Conservation (phyloP, 1,140 invertebrate species). For the Nixonia krombeini region DNA sequence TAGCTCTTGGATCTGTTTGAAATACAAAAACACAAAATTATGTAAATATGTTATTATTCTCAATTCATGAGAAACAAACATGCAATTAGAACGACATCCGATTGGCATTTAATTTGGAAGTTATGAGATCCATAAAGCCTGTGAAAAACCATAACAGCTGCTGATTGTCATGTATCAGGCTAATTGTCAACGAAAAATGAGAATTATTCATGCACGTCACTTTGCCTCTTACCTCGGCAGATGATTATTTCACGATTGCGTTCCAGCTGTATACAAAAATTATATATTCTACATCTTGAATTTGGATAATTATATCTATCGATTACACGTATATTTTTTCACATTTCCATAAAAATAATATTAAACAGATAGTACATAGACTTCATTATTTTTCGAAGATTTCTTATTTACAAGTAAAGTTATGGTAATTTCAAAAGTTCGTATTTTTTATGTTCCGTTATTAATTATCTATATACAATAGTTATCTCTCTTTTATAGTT, state of each 20-base stretch:
- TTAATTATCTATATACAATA: too few species aligned
- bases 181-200: conserved; percentile 1
- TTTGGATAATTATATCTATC: too few species aligned
- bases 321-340: too few species aligned
- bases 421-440: too few species aligned
- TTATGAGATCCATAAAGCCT: neutral
- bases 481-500: too few species aligned
- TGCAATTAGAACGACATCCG: neutral
- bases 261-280: conserved; percentile 66
- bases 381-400: too few species aligned
- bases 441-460: too few species aligned
- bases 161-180: neutral
- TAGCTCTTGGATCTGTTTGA: conserved; percentile 75
- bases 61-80: neutral
- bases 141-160: neutral
- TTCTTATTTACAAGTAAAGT: too few species aligned
- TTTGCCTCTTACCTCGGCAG: conserved; percentile 58
- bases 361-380: too few species aligned
- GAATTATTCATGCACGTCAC: conserved; percentile 49
- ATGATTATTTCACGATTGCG: conserved; percentile 51
- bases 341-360: too few species aligned
- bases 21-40: too few species aligned
- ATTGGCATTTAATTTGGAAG: neutral
- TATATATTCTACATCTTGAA: conserved; percentile 5
- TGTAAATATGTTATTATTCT: too few species aligned